Conservation (phyloP, 2,113 vertebrate species). For the Echinops telfairi region DNA sequence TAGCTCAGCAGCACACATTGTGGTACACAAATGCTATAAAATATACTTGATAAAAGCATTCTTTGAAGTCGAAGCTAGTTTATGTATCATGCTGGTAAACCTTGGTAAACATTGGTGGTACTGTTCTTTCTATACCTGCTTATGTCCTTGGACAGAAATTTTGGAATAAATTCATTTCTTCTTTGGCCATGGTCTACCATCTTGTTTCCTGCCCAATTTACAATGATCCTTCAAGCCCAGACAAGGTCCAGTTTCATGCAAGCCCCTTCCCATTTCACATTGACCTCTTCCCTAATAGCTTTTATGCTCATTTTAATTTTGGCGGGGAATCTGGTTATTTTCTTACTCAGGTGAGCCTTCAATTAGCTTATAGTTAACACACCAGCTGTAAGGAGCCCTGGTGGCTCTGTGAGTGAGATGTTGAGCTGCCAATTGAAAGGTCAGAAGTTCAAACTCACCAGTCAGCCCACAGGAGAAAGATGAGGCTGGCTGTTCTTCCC, state of each 20-base stretch:
- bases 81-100: neutral
- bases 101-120: neutral
- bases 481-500: too few relatives aligned
- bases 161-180: constrained; percentile 5
- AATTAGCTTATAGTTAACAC: neutral
- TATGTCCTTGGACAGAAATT: neutral
- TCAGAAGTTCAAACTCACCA: too few relatives aligned
- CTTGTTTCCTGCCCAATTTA: neutral
- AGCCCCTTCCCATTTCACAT: neutral
- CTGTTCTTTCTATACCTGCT: neutral
- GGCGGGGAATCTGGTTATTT: constrained; percentile 37
- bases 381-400: neutral
- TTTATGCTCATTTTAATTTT: constrained; percentile 45
- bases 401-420: too few relatives aligned
- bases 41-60: neutral
- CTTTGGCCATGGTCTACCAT: neutral
- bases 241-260: neutral
- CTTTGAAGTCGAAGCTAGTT: neutral
- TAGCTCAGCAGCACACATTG: neutral
- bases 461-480: too few relatives aligned
- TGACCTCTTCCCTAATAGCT: neutral
- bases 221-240: neutral
- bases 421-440: too few relatives aligned
- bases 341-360: constrained; percentile 11
- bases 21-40: neutral